Evolutionary conservation across 2,797 vertebrate genomes (phyloP).

Genomic region (Artibeus jamaicensis): DNA sequence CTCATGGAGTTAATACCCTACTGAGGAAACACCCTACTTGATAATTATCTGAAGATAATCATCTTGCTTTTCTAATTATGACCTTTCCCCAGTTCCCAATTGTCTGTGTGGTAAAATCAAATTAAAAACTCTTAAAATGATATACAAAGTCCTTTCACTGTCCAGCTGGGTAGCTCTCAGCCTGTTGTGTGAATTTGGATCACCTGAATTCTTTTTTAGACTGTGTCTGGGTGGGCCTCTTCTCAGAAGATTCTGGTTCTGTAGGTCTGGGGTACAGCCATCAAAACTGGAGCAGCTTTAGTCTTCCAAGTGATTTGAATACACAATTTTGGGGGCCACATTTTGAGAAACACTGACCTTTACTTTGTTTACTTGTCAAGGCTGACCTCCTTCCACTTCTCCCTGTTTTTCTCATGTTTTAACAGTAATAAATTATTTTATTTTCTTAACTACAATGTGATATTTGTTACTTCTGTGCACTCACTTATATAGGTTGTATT

Average conservation of each 20-base stretch:
- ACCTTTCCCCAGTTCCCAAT: background rate
- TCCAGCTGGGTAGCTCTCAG: background rate
- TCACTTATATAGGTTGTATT: background rate
- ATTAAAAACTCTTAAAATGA: constrained; percentile 15
- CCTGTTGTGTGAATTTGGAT: background rate
- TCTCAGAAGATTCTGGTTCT: constrained; percentile 1
- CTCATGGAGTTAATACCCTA: background rate
- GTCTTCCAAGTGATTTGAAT: background rate
- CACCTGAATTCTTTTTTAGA: background rate
- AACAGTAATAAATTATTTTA: constrained; percentile 7
- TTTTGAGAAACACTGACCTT: background rate
- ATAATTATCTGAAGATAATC: background rate
- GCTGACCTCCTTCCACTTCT: background rate
- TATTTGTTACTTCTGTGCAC: background rate
- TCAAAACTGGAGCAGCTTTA: background rate
- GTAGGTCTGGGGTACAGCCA: background rate
- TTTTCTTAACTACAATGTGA: background rate
- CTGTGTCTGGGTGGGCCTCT: background rate
- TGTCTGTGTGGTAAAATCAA: background rate
- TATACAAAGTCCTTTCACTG: background rate
- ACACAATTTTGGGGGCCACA: background rate
- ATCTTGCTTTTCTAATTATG: background rate
- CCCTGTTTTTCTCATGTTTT: background rate
- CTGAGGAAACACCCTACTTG: background rate
- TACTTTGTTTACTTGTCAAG: background rate